These are phyloP conservation scores for Euphonia xanthogaster DNA, from an alignment of 2,797 vertebrate species.

Conservation along the genomic window DNA sequence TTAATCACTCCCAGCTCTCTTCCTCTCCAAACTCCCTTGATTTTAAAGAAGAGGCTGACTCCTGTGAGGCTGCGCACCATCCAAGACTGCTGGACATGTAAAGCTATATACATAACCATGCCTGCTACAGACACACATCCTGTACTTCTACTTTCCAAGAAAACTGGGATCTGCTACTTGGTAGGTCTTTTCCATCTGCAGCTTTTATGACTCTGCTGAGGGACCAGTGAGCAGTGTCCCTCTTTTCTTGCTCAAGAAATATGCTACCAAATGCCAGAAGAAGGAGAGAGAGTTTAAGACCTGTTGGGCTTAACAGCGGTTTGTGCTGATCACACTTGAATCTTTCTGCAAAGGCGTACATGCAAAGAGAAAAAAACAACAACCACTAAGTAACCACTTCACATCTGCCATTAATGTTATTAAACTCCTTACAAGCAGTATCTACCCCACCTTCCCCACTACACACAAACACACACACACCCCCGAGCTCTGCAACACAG, in stretches of 20 bases:
- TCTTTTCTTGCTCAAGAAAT: not conserved
- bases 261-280: conserved; percentile 1
- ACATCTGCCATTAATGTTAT: conserved; percentile 61
- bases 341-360: conserved; percentile 31
- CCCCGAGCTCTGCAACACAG: conserved; percentile 31
- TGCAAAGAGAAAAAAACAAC: conserved; percentile 46
- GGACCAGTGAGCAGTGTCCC: not conserved
- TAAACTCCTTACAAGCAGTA: conserved; percentile 53
- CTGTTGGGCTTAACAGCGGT: not conserved
- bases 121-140: not conserved
- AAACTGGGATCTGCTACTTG: conserved; percentile 7
- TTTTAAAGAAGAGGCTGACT: conserved; percentile 24
- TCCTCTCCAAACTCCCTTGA: not conserved
- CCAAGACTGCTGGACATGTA: conserved; percentile 21
- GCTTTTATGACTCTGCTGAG: not conserved
- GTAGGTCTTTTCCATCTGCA: conserved; percentile 48
- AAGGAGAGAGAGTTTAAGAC: not conserved
- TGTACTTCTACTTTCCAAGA: conserved; percentile 24
- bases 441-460: conserved; percentile 34
- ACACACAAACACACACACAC: conserved; percentile 46
- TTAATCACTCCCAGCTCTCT: conserved; percentile 32
- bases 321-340: not conserved
- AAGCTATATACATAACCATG: not conserved
- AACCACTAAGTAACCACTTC: conserved; percentile 66
- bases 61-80: not conserved